Percentiles rank a stretch among this genome's conserved stretches.
Conservation (phyloP, 2,888 invertebrate genomes). For the Pegoplata infirma region DNA sequence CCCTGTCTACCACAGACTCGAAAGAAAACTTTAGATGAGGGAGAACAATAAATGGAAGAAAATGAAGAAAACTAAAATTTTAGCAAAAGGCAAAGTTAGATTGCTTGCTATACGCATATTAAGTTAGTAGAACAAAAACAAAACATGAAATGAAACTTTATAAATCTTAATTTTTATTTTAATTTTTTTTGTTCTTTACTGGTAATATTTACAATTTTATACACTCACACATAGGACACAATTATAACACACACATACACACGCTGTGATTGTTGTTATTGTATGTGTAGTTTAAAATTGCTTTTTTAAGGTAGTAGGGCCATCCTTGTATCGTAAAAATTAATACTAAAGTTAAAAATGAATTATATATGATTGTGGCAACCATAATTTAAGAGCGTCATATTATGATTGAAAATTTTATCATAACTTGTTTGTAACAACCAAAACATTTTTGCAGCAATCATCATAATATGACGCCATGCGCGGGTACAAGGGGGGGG, state of each 20-base stretch:
- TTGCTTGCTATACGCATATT: conserved; percentile 25
- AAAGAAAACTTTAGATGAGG: neutral
- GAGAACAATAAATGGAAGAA: neutral
- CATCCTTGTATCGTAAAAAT: too few relatives aligned
- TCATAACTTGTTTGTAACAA: too few relatives aligned
- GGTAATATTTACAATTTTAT: neutral
- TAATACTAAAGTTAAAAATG: too few relatives aligned
- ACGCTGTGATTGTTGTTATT: neutral
- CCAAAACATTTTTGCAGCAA: too few relatives aligned
- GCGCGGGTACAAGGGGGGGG: too few relatives aligned
- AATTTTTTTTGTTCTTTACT: neutral
- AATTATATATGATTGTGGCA: too few relatives aligned
- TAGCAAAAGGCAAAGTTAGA: conserved; percentile 31
- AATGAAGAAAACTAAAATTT: neutral
- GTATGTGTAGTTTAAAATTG: neutral
- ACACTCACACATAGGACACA: neutral
- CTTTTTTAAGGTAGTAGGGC: too few relatives aligned
- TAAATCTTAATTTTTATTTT: conserved; percentile 33
- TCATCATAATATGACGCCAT: too few relatives aligned
- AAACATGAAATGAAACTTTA: conserved; percentile 30
- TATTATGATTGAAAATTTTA: too few relatives aligned
- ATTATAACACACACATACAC: neutral
- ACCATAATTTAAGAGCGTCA: too few relatives aligned
- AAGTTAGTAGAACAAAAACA: conserved; percentile 2
- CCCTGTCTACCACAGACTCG: neutral